Percentiles rank a stretch among this genome's conserved stretches.
phyloP scores from a whole-genome alignment of 2,797 vertebrate genomes.

The Acipenser oxyrinchus region DNA sequence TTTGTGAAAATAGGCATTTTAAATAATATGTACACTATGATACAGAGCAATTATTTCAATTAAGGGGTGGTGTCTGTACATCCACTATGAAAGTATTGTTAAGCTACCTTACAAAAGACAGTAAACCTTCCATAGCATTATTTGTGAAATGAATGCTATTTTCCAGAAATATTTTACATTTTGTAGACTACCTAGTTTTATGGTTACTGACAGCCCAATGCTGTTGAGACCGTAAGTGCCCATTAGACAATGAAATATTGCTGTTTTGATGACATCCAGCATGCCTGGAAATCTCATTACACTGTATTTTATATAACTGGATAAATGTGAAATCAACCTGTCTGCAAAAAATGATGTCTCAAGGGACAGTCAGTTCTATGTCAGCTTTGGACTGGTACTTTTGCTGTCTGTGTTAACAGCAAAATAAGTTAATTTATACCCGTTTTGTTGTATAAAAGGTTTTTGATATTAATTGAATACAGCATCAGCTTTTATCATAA shows the following conservation, averaged over 20 bases:
- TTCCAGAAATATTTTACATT: slow-evolving; percentile 39
- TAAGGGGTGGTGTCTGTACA: no score
- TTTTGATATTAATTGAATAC: slow-evolving; percentile 17
- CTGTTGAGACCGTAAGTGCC: slow-evolving; percentile 41
- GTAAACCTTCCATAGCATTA: not conserved
- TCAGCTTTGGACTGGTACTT: slow-evolving; percentile 22
- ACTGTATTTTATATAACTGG: slow-evolving; percentile 55
- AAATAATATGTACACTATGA: no score
- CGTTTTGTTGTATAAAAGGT: slow-evolving; percentile 16
- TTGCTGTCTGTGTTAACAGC: slow-evolving; percentile 22
- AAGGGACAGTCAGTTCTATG: slow-evolving; percentile 40
- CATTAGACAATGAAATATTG: slow-evolving; percentile 44
- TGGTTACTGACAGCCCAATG: slow-evolving; percentile 41
- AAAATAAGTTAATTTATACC: slow-evolving; percentile 29
- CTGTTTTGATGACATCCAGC: slow-evolving; percentile 45
- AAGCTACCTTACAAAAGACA: not conserved
- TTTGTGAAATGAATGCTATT: slow-evolving; percentile 5
- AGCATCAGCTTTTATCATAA: slow-evolving; percentile 9
- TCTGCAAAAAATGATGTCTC: slow-evolving; percentile 43
- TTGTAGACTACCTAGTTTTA: slow-evolving; percentile 22
- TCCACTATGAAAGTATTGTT: no score
- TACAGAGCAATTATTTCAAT: no score
- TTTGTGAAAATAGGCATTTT: no score
- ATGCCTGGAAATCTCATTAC: slow-evolving; percentile 38
- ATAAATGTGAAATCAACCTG: slow-evolving; percentile 55